phyloP scores from a whole-genome alignment of 2,888 invertebrate species.

The Aporophyla nigra region DNA sequence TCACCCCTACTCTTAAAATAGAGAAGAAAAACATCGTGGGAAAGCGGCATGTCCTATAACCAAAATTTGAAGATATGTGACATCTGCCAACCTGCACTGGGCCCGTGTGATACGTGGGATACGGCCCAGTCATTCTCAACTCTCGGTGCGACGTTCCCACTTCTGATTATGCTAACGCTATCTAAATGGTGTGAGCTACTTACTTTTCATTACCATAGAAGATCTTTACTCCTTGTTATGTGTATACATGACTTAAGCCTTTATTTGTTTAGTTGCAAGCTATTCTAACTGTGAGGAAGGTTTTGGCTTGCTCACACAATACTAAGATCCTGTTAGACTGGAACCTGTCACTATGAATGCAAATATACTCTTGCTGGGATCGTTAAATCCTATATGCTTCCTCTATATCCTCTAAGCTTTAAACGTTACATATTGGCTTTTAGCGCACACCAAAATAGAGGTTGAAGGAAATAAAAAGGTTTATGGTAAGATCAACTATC shows the following conservation, averaged over 20 bases:
- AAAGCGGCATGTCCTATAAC: no score
- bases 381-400: constrained; percentile 35
- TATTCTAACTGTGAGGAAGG: constrained; percentile 9
- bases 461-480: background rate
- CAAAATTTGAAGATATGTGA: no score
- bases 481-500: background rate
- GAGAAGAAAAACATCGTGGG: no score
- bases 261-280: constrained; percentile 26
- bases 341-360: constrained; percentile 45
- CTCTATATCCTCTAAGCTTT: constrained; percentile 18
- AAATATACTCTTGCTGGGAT: constrained; percentile 39
- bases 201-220: background rate
- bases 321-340: constrained; percentile 9
- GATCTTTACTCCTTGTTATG: background rate
- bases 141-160: no score
- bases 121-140: background rate
- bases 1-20: no score
- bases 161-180: background rate
- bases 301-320: constrained; percentile 13
- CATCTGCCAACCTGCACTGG: no score
- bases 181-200: background rate
- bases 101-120: background rate
- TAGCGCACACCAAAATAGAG: background rate
- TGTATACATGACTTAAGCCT: background rate
- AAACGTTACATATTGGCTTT: constrained; percentile 41